Base-by-base conservation (phyloP, 1,140 invertebrate genomes). In the Drosophila lacteicornis region DNA sequence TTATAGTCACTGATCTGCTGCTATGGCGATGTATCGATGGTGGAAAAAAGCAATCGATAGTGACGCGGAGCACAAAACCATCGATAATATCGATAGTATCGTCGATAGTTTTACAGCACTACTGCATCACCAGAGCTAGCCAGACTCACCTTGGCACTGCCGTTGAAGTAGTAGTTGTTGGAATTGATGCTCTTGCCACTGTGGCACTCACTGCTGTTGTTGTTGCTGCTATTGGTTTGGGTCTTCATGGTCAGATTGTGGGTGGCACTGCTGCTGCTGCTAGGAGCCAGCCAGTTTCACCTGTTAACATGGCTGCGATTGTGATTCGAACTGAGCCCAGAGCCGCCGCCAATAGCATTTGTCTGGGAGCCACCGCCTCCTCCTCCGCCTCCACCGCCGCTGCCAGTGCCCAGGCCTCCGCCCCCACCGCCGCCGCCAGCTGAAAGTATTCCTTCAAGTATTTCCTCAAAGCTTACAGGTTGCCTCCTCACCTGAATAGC, bases 261-360 rank as follows among this genome's bases (percentile, higher is more conserved):
- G 66, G 66, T 75, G 58, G 74, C 73, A 45, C 75, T 77, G 55
- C 69, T 86, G n/a, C 68, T 68, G 33, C 70, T 79, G 55, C 75
- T 86, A 15, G 50, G 38, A 8, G 55, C 75, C 77, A 91, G 66
- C 78, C 87, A 82, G 77, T 92, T 92, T 92, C 91, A 92, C 91
- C 91, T 92, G 40, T 92, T 92, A 82, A 92, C 91, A 50, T 92
- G 91, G 33, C 76, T 92, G 57, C 91, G 91, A 86, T 91, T 92
- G 57, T 92, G 91, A 77, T 88, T 92, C 8, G 91, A 82, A 77
- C 79, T 92, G 22, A 91, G 74, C 8, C 82, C 91, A 43, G 78
- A 51, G 40, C 77, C 75, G 30, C 74, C 77, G 36, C 74, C 77
- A 30, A 91, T 92, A 22, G 80, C 66, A 75, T 91, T 92, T 13